Percentiles rank a stretch among this genome's conserved stretches.
These are phyloP conservation scores for Crypturellus undulatus DNA, from an alignment of 2,113 vertebrate species.

Conservation along the genomic window DNA sequence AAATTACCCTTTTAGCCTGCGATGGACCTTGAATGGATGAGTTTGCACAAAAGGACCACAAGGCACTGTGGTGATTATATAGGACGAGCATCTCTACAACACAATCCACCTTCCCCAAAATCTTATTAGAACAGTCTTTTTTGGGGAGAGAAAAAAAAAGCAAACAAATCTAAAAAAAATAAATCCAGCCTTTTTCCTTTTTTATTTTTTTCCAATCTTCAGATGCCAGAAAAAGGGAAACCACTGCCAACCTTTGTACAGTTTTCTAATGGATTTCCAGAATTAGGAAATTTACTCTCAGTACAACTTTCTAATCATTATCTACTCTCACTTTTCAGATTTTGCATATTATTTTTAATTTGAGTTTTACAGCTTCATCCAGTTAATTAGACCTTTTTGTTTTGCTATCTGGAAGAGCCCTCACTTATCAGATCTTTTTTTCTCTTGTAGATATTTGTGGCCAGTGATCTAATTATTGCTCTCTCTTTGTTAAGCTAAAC, in stretches of 20 bases:
- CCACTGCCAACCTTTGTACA: not conserved
- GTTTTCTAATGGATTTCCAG: not conserved
- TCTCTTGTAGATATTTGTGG: not conserved
- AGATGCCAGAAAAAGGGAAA: not conserved
- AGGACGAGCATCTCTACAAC: not conserved
- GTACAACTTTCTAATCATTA: not conserved
- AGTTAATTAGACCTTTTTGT: not conserved
- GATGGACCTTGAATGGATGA: not conserved
- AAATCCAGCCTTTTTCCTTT: not conserved
- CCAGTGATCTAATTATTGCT: not conserved
- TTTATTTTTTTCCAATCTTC: not conserved
- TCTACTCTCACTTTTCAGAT: not conserved
- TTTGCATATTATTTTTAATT: not conserved
- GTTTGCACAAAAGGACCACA: not conserved
- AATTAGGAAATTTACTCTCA: not conserved
- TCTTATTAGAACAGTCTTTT: not conserved
- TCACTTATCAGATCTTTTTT: not conserved
- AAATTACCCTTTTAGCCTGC: not conserved
- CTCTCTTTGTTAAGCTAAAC: conserved; percentile 12
- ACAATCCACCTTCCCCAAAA: not conserved
- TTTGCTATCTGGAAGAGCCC: not conserved
- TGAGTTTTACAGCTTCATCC: not conserved
- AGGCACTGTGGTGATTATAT: not conserved
- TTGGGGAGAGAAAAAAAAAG: fast-evolving
- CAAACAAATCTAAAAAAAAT: not conserved